phyloP scores from a whole-genome alignment of 2,113 vertebrate species.

The Pseudopodoces humilis region DNA sequence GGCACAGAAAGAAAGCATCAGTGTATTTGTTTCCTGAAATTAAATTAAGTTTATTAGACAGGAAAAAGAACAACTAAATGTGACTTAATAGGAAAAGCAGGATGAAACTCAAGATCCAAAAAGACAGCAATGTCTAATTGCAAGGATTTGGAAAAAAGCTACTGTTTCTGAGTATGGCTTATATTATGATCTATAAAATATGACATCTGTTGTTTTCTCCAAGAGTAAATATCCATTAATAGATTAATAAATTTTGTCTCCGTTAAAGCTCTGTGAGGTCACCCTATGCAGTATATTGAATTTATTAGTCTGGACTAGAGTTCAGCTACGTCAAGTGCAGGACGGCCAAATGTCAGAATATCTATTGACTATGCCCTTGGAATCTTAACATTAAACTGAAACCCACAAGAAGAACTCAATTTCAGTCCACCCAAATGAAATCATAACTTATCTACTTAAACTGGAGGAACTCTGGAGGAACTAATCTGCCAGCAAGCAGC shows the following conservation, averaged over 20 bases:
- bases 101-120: not conserved
- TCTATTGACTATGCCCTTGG: not conserved
- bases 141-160: not conserved
- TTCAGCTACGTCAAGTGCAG: not conserved
- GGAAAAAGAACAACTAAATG: not conserved
- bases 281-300: not conserved
- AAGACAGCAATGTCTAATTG: not conserved
- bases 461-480: not conserved
- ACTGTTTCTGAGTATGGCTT: not conserved
- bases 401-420: not conserved
- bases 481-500: not conserved
- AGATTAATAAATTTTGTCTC: not conserved
- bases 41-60: slow-evolving; percentile 12
- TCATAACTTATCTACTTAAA: not conserved
- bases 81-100: not conserved
- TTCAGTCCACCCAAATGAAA: not conserved
- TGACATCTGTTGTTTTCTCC: not conserved
- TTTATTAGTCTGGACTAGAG: not conserved
- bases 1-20: not conserved
- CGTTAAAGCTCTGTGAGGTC: not conserved
- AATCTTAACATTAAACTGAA: not conserved
- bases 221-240: slow-evolving; percentile 9
- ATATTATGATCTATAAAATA: not conserved
- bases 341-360: not conserved
- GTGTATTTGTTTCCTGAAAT: not conserved